A percentile compares a stretch with the other conserved stretches of the same genome.
Evolutionary conservation across 2,113 vertebrate species (phyloP).

Genomic region (Ptilonorhynchus violaceus): DNA sequence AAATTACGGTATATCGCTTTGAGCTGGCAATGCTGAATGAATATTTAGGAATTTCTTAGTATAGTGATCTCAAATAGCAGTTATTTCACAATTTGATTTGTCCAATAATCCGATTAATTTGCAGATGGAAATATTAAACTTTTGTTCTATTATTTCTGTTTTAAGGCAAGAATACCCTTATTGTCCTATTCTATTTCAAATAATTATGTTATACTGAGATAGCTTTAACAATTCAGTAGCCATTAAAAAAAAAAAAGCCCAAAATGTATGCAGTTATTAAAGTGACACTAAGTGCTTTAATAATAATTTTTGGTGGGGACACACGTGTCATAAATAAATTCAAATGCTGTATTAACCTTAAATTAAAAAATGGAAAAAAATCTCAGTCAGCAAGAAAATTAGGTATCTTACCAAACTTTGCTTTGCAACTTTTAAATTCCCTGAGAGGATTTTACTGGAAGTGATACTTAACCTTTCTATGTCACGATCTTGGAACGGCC

Average conservation of each 20-base stretch:
- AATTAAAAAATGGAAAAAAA: slow-evolving; percentile 14
- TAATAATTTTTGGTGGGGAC: neutral
- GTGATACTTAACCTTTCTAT: slow-evolving; percentile 62
- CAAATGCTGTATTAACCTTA: slow-evolving; percentile 5
- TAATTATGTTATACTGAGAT: neutral
- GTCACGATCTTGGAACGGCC: slow-evolving; percentile 32
- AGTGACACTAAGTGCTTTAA: neutral
- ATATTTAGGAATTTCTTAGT: neutral
- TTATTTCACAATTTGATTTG: neutral
- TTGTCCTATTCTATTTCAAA: neutral
- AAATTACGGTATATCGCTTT: neutral
- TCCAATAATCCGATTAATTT: neutral
- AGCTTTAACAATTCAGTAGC: neutral
- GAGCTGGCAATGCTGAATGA: neutral
- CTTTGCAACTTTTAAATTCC: slow-evolving; percentile 42
- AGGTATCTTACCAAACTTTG: neutral
- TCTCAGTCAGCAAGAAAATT: slow-evolving; percentile 46
- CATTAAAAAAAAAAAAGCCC: neutral
- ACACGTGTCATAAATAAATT: neutral
- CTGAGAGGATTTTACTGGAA: slow-evolving; percentile 68
- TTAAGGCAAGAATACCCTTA: neutral
- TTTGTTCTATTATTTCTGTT: neutral
- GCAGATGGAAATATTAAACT: neutral
- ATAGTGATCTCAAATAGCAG: neutral
- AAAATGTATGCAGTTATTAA: neutral